phyloP scores from a whole-genome alignment of 2,797 vertebrate species.

The Premnoplex brunnescens region DNA sequence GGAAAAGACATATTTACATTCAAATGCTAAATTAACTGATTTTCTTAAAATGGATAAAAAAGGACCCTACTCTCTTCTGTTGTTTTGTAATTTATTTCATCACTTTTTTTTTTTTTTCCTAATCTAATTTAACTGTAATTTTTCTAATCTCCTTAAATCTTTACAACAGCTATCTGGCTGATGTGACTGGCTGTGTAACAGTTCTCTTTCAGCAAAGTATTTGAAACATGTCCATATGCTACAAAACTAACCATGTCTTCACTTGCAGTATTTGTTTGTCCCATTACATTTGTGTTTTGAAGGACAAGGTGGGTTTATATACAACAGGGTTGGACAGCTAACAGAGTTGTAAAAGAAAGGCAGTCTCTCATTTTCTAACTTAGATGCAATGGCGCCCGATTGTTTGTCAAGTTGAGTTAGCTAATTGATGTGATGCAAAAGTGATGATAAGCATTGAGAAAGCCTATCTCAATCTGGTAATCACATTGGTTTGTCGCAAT shows the following conservation, averaged over 20 bases:
- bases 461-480: not conserved
- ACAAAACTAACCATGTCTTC: not conserved
- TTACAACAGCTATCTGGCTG: not conserved
- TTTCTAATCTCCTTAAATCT: not conserved
- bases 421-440: constrained; percentile 23
- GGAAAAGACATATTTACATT: not conserved
- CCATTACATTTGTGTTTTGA: not conserved
- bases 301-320: not conserved
- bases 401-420: not conserved
- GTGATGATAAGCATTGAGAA: not conserved
- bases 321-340: not conserved
- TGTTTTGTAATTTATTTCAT: not conserved
- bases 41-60: not conserved
- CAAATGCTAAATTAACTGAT: not conserved
- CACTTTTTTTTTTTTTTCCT: not conserved
- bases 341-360: not conserved
- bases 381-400: not conserved
- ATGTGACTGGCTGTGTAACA: not conserved
- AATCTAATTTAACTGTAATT: not conserved
- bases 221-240: not conserved
- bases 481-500: not conserved
- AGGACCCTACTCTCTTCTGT: not conserved
- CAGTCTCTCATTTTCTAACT: not conserved
- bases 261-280: not conserved
- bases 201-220: not conserved